phyloP scores from a whole-genome alignment of 37 sponge, comb jelly and placozoan species.

The Ephydatia muelleri region DNA sequence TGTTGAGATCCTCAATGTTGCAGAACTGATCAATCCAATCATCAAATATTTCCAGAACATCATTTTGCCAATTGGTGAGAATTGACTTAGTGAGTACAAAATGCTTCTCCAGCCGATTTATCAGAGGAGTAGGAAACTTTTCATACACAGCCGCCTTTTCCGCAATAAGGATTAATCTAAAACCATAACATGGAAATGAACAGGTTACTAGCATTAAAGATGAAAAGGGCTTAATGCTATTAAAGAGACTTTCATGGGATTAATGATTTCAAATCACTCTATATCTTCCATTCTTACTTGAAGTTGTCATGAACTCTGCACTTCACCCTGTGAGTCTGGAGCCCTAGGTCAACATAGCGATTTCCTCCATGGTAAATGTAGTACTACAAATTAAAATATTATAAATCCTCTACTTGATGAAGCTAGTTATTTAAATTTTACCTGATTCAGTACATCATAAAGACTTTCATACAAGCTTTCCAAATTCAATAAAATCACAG shows the following conservation, averaged over 20 bases:
- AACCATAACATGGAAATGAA: background rate
- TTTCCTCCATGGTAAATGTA: conserved; percentile 63
- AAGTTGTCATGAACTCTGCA: conserved; percentile 83
- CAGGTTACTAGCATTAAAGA: background rate
- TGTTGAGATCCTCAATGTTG: background rate
- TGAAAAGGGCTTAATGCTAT: background rate
- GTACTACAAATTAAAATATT: conserved; percentile 38
- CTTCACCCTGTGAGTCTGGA: conserved; percentile 85
- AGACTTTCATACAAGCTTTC: conserved; percentile 96
- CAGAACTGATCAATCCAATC: conserved; percentile 57
- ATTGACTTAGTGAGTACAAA: conserved; percentile 74
- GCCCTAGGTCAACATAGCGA: conserved; percentile 89
- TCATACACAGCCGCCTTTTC: conserved; percentile 75
- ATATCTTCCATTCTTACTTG: conserved; percentile 64
- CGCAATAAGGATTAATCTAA: conserved; percentile 77
- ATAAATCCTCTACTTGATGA: conserved; percentile 8
- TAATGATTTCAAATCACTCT: background rate
- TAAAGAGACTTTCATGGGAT: background rate
- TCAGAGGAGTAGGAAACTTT: conserved; percentile 89
- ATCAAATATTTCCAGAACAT: conserved; percentile 21
- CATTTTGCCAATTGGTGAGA: conserved; percentile 40
- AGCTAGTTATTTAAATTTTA: background rate
- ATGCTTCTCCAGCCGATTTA: conserved; percentile 92
- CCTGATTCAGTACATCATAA: conserved; percentile 95
- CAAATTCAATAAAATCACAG: conserved; percentile 89